Evolutionary conservation across 2,888 invertebrate genomes (phyloP).

Genomic region (Gasteruption jaculator): DNA sequence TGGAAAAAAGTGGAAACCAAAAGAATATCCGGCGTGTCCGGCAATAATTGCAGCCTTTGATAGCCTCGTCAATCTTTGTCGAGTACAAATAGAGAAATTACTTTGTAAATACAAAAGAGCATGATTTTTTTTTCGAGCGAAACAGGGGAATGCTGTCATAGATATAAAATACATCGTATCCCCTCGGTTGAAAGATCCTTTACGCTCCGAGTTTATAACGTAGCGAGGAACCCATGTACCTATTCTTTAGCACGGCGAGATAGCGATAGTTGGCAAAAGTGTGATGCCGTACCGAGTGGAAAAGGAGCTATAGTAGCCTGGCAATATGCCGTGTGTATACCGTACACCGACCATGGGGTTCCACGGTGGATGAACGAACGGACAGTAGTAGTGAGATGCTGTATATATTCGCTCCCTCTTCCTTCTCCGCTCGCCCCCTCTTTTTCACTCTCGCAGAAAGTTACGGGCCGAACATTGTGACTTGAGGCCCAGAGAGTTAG

Average conservation of each 20-base stretch:
- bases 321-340: slow-evolving; percentile 28
- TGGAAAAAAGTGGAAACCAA: no score
- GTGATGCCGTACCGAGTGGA: no score
- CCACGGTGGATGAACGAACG: slow-evolving; percentile 26
- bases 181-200: slow-evolving; percentile 26
- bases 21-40: no score
- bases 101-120: no score
- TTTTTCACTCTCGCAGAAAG: slow-evolving; percentile 19
- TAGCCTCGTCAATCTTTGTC: no score
- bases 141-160: no score
- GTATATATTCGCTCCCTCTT: no score
- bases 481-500: slow-evolving; percentile 33
- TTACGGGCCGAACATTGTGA: slow-evolving; percentile 10
- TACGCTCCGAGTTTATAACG: slow-evolving; percentile 19
- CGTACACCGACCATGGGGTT: slow-evolving; percentile 24
- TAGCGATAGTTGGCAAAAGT: no score
- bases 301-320: slow-evolving; percentile 22
- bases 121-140: no score
- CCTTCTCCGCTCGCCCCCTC: slow-evolving; percentile 11
- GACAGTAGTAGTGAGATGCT: slow-evolving; percentile 38
- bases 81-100: no score
- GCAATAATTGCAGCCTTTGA: no score
- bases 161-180: slow-evolving; percentile 2
- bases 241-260: no score
- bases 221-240: slow-evolving; percentile 15